Percentiles rank a stretch among this genome's conserved stretches.
Evolutionary conservation across 1,140 invertebrate species (phyloP).

Genomic region (Leptonema lineaticorne): DNA sequence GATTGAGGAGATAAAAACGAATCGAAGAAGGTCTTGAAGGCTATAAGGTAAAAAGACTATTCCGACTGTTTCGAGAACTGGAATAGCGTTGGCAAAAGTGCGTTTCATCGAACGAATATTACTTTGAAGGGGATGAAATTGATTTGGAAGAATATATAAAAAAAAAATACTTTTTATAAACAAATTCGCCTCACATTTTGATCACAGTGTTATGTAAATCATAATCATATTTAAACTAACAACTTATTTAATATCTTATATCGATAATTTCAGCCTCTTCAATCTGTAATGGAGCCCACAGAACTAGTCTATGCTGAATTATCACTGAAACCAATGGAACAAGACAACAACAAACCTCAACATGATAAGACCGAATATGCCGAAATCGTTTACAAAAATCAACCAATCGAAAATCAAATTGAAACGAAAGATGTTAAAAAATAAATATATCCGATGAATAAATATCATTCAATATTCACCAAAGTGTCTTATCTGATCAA

Average conservation of each 20-base stretch:
- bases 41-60: too few species aligned
- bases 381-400: conserved; percentile 57
- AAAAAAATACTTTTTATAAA: too few species aligned
- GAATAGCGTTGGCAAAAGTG: too few species aligned
- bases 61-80: too few species aligned
- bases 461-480: not conserved
- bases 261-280: conserved; percentile 37
- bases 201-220: too few species aligned
- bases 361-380: conserved; percentile 62
- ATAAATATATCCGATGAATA: not conserved
- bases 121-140: too few species aligned
- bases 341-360: conserved; percentile 47
- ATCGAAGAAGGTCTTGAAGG: too few species aligned
- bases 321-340: conserved; percentile 50
- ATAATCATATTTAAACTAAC: not conserved
- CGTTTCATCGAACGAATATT: too few species aligned
- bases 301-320: conserved; percentile 64
- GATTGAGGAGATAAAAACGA: too few species aligned
- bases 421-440: conserved; percentile 26
- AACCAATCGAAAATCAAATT: conserved; percentile 33
- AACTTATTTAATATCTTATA: not conserved
- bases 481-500: not conserved
- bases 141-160: too few species aligned
- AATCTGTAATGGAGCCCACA: conserved; percentile 42
- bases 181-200: too few species aligned